Evolutionary conservation across 2,797 vertebrate species (phyloP).

Genomic region (Amazona finschi): DNA sequence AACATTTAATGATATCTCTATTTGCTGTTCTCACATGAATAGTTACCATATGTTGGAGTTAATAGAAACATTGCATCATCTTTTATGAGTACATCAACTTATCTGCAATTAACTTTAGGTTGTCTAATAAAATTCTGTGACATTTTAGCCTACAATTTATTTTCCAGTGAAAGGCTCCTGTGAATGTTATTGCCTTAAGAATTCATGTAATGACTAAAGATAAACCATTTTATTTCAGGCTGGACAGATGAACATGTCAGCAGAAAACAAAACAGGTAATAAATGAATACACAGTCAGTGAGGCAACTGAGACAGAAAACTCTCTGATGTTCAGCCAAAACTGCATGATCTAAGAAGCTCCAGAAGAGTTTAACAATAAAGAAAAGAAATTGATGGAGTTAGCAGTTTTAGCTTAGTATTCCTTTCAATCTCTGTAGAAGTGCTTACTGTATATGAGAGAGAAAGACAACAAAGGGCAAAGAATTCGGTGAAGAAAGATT

Average conservation of each 20-base stretch:
- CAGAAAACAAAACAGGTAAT: neutral
- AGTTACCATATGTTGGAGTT: slow-evolving; percentile 33
- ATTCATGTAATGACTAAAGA: slow-evolving; percentile 32
- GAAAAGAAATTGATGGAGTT: neutral
- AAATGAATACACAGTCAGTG: neutral
- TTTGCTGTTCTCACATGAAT: slow-evolving; percentile 25
- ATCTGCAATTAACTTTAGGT: slow-evolving; percentile 75
- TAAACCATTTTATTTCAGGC: slow-evolving; percentile 45
- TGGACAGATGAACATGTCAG: slow-evolving; percentile 42
- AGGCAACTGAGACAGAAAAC: neutral
- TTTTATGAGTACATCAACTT: slow-evolving; percentile 74
- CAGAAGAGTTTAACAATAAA: neutral
- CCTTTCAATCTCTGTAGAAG: neutral
- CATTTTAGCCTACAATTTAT: slow-evolving; percentile 76
- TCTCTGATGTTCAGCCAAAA: neutral
- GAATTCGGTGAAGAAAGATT: neutral
- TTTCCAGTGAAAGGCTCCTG: slow-evolving; percentile 63
- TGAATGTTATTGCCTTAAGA: slow-evolving; percentile 57
- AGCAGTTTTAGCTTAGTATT: neutral
- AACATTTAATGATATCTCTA: neutral
- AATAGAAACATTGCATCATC: slow-evolving; percentile 64
- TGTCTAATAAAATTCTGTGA: slow-evolving; percentile 76
- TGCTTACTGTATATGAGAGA: neutral
- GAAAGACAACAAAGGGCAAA: neutral
- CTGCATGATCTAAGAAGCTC: neutral